Percentiles rank a stretch among this genome's conserved stretches.
These are phyloP conservation scores for Dicrurus megarhynchus DNA, from an alignment of 2,113 vertebrate species.

Conservation along the genomic window DNA sequence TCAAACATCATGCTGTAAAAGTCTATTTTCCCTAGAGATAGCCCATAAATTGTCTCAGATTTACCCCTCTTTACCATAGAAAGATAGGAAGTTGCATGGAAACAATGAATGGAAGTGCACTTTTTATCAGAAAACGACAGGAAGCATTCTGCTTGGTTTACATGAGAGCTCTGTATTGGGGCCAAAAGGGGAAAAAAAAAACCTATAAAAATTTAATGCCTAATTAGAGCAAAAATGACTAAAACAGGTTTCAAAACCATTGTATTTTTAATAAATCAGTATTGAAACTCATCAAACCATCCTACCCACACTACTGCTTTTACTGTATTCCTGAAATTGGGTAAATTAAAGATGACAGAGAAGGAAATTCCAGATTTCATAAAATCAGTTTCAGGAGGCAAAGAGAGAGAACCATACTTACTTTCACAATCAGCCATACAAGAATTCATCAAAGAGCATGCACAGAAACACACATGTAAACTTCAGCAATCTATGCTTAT, in stretches of 20 bases:
- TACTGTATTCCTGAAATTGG: constrained; percentile 39
- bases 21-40: constrained; percentile 53
- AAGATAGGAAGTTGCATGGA: constrained; percentile 70
- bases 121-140: constrained; percentile 72
- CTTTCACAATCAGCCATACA: constrained; percentile 42
- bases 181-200: constrained; percentile 22
- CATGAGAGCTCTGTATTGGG: constrained; percentile 25
- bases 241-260: constrained; percentile 11
- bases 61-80: constrained; percentile 55
- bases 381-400: constrained; percentile 40
- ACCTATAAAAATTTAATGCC: neutral
- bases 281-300: constrained; percentile 14
- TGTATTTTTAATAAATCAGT: constrained; percentile 18
- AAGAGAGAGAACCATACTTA: constrained; percentile 29
- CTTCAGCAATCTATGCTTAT: neutral
- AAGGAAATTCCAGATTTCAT: constrained; percentile 62
- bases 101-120: constrained; percentile 76
- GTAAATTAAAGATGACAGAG: constrained; percentile 58
- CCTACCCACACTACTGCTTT: neutral
- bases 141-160: constrained; percentile 71
- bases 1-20: constrained; percentile 2
- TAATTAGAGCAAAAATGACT: constrained; percentile 37
- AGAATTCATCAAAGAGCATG: constrained; percentile 37
- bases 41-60: constrained; percentile 53
- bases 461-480: neutral